Evolutionary conservation across 2,888 invertebrate species (phyloP).

Genomic region (Lamproptera curius): DNA sequence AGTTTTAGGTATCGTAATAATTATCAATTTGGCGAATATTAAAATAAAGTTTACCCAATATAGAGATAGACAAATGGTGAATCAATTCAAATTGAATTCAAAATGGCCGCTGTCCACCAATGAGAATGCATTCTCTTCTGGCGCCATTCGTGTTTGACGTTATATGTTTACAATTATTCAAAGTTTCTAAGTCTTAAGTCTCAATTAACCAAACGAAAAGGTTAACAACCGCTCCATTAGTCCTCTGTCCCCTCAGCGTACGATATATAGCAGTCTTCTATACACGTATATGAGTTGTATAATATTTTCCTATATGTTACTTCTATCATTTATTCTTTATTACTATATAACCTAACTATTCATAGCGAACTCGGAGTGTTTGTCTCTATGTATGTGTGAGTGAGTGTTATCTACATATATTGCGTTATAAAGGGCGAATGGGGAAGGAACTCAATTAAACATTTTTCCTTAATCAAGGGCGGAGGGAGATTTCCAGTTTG

Average conservation of each 20-base stretch:
- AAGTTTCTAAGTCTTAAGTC: no score
- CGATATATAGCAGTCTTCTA: constrained; percentile 62
- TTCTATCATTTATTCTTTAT: constrained; percentile 78
- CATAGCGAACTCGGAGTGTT: constrained; percentile 48
- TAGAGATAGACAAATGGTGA: no score
- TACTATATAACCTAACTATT: constrained; percentile 68
- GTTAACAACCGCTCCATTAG: constrained; percentile 36
- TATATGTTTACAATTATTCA: no score
- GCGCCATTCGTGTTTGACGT: no score
- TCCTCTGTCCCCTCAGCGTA: constrained; percentile 28
- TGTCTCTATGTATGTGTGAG: constrained; percentile 39
- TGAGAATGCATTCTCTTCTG: no score
- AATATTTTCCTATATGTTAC: constrained; percentile 76
- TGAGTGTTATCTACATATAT: constrained; percentile 24
- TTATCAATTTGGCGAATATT: no score
- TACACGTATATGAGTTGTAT: constrained; percentile 74
- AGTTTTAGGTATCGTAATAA: no score
- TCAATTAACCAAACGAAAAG: no score
- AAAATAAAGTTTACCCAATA: no score
- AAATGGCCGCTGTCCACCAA: no score
- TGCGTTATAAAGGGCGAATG: constrained; percentile 23
- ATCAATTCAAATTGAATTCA: no score
- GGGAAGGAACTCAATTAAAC: constrained; percentile 65
- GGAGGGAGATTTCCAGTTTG: constrained; percentile 27
- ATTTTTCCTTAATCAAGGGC: constrained; percentile 60